Evolutionary conservation across 2,888 invertebrate species (phyloP).

Genomic region (Lingula anatina): DNA sequence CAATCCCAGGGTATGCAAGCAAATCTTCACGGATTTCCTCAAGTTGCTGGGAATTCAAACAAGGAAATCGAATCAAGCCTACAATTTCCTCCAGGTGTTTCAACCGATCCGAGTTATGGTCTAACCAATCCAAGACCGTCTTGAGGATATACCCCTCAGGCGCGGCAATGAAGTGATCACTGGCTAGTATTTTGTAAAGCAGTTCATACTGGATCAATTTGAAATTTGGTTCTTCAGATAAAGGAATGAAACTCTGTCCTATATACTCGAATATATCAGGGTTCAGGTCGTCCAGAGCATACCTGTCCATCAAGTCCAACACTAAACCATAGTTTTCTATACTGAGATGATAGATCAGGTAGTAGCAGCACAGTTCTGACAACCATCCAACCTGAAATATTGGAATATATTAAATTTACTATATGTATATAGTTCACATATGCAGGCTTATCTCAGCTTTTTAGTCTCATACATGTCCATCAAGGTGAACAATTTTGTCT

Average conservation of each 20-base stretch:
- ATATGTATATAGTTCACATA: no score
- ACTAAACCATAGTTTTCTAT: conserved; percentile 38
- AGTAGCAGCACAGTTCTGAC: conserved; percentile 40
- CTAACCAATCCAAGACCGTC: conserved; percentile 31
- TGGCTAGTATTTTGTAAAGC: conserved; percentile 37
- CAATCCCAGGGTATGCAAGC: conserved; percentile 22
- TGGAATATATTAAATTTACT: not conserved
- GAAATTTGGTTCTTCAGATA: conserved; percentile 33
- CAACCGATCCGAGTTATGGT: conserved; percentile 24
- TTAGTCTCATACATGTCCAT: no score
- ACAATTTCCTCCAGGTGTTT: conserved; percentile 27
- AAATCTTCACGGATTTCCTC: conserved; percentile 28
- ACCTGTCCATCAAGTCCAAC: conserved; percentile 39
- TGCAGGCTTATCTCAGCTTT: no score
- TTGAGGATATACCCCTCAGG: conserved; percentile 34
- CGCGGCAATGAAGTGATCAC: conserved; percentile 39
- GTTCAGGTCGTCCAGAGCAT: conserved; percentile 38
- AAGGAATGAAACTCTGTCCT: conserved; percentile 28
- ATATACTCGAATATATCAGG: conserved; percentile 40
- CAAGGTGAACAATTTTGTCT: no score
- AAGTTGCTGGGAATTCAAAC: conserved; percentile 39
- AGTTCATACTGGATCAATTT: conserved; percentile 35
- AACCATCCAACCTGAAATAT: conserved; percentile 34
- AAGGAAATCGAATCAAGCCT: conserved; percentile 34
- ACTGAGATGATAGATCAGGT: conserved; percentile 35